Base-by-base conservation (phyloP, 2,888 invertebrate genomes). In the Cepaea hortensis region DNA sequence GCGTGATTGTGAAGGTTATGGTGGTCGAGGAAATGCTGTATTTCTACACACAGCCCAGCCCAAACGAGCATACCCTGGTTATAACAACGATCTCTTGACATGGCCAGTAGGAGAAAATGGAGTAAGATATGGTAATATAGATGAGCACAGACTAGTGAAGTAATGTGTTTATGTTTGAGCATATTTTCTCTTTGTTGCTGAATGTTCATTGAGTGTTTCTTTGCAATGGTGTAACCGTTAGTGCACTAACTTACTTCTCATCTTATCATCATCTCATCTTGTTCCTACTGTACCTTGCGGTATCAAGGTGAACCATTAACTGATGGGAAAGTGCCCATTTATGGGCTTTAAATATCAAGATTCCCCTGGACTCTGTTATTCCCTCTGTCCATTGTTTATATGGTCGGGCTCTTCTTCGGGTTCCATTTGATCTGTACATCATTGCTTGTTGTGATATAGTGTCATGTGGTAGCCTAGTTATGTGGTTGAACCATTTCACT, bases 41-140 rank as follows among this genome's bases (percentile, higher is more conserved):
- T 93, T 92, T 88, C 88, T 88, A 11, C 83, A 89, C 9, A 90
- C 91, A 4, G 85, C 88, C 15, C 89, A 89, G 50, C 81, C 77
- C 23, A 90, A 87, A 82, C 85, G 86, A 6, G 82, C 88, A 3
- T 90, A 92, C 86, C 89, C 83, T 11, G 91, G 91, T 46, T 90
- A 90, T 81, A 87, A 90, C 77, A 91, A 91, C 79, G 90, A 92
- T 88, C 73, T 87, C 7, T 68, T 84, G 62, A 87, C 87, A 7
- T 87, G 87, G 87, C 87, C 87, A 62, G 84, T 87, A 0, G 87
- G 87, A 15, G 80, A 83, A 50, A 72, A 84, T 23, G 87, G 87
- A 11, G 84, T 87, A 3, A 23, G 72, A 48, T 87, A 87, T 76
- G 87, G 87, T 3, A 84, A 79, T 15, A 87, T 87, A 70, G 87